Percentiles rank a stretch among this genome's conserved stretches.
Evolutionary conservation across 2,113 vertebrate genomes (phyloP).

Genomic region (Leptosomus discolor): DNA sequence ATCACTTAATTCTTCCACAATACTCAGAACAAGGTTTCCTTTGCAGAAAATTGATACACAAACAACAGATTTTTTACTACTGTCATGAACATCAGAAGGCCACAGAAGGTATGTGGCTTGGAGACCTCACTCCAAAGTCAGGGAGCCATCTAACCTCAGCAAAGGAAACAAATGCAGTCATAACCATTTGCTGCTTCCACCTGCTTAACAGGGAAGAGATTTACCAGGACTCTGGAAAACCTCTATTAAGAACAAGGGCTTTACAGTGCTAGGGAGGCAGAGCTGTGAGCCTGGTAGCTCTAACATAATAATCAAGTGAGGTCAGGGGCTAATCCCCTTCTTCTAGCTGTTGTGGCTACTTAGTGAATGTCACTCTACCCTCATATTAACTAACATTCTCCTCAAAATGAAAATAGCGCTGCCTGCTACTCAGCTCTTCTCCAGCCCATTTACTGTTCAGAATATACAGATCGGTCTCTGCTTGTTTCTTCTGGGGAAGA

Average conservation of each 20-base stretch:
- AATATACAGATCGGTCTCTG: neutral
- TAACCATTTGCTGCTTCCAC: neutral
- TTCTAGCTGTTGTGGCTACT: neutral
- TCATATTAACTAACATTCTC: neutral
- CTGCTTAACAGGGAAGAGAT: neutral
- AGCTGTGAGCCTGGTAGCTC: neutral
- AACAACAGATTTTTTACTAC: constrained; percentile 1
- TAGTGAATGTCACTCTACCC: neutral
- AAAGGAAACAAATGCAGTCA: neutral
- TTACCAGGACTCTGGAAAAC: neutral
- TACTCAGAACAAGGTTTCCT: neutral
- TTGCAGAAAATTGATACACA: neutral
- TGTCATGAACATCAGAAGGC: neutral
- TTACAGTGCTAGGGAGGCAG: neutral
- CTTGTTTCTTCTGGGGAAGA: constrained; percentile 46
- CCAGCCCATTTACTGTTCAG: constrained; percentile 6
- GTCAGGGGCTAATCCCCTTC: neutral
- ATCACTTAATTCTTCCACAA: constrained; percentile 1
- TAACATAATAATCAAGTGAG: neutral
- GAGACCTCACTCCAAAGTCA: neutral
- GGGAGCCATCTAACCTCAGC: neutral
- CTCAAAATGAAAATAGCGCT: neutral
- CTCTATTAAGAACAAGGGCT: neutral
- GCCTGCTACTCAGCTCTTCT: constrained; percentile 3
- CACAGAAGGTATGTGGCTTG: neutral